Evolutionary conservation across 1,140 invertebrate species (phyloP).

Genomic region (Drosophila tristis): DNA sequence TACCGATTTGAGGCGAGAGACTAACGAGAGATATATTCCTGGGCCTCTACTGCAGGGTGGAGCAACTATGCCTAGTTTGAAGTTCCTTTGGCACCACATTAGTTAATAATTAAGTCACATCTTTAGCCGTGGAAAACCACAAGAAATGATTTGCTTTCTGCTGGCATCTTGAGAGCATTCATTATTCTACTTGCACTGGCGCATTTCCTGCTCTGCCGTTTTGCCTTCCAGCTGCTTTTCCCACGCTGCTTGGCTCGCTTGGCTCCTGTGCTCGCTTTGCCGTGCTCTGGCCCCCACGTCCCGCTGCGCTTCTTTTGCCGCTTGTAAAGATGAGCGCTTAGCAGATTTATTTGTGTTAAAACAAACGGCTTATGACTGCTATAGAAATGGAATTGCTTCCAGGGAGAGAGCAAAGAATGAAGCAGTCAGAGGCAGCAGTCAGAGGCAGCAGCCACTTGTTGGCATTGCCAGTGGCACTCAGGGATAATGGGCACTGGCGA

Average conservation of each 20-base stretch:
- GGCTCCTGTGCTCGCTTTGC: not conserved
- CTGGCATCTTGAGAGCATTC: too few species aligned
- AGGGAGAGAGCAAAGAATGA: slow-evolving; percentile 5
- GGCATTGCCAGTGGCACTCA: slow-evolving; percentile 42
- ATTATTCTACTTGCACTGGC: too few species aligned
- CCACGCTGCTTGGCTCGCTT: not conserved
- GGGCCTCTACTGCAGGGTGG: too few species aligned
- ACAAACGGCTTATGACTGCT: slow-evolving; percentile 56
- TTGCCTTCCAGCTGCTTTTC: not conserved
- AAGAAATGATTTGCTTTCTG: too few species aligned
- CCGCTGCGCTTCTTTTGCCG: not conserved
- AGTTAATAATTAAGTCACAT: too few species aligned
- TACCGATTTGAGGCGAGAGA: too few species aligned
- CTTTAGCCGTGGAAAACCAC: too few species aligned
- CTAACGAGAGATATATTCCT: too few species aligned
- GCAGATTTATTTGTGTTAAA: slow-evolving; percentile 68
- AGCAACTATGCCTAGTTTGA: too few species aligned
- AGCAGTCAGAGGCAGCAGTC: not conserved
- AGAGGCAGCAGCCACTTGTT: slow-evolving; percentile 60
- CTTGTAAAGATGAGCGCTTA: slow-evolving; percentile 43
- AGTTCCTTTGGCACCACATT: too few species aligned
- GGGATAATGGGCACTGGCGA: too few species aligned
- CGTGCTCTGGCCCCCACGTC: not conserved
- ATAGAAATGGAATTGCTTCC: slow-evolving; percentile 16
- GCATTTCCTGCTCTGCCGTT: not conserved